These are phyloP conservation scores for Lutjanus erythropterus DNA, from an alignment of 2,113 vertebrate genomes.

Conservation along the genomic window DNA sequence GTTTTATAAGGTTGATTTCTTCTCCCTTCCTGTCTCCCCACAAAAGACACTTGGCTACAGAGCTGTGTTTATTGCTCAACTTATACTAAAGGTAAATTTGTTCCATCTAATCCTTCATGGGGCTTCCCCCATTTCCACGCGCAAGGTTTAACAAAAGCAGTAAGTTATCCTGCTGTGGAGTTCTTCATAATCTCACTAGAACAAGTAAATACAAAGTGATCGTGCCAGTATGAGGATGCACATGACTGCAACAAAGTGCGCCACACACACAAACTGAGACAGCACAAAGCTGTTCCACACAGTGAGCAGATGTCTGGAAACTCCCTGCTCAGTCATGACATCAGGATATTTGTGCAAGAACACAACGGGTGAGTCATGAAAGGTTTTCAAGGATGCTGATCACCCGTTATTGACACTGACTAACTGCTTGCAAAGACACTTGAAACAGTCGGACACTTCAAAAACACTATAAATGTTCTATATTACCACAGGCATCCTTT, in stretches of 20 bases:
- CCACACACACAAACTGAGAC: conserved; percentile 17
- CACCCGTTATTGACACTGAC: conserved; percentile 2
- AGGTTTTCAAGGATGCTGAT: conserved; percentile 1
- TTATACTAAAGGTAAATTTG: not conserved
- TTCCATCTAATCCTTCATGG: not conserved
- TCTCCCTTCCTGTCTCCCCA: not conserved
- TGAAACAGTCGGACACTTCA: not conserved
- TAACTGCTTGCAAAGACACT: not conserved
- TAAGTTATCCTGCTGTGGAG: not conserved
- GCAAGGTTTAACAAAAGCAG: not conserved
- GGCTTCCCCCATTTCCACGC: not conserved
- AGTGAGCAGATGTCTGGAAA: conserved; percentile 33
- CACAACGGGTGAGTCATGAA: conserved; percentile 10
- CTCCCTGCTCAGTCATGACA: conserved; percentile 1
- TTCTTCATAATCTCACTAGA: not conserved
- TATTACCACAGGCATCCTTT: not conserved
- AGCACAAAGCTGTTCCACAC: conserved; percentile 10
- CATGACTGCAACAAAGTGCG: not conserved
- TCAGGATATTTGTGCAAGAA: conserved; percentile 1
- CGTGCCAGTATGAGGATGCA: not conserved
- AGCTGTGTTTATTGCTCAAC: not conserved
- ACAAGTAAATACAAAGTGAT: not conserved
- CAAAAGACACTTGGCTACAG: not conserved
- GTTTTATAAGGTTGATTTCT: not conserved
- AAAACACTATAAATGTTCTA: not conserved